A percentile compares a stretch with the other conserved stretches of the same genome.
Conservation (phyloP, 2,888 invertebrate species). For the Adelognathus sp. region DNA sequence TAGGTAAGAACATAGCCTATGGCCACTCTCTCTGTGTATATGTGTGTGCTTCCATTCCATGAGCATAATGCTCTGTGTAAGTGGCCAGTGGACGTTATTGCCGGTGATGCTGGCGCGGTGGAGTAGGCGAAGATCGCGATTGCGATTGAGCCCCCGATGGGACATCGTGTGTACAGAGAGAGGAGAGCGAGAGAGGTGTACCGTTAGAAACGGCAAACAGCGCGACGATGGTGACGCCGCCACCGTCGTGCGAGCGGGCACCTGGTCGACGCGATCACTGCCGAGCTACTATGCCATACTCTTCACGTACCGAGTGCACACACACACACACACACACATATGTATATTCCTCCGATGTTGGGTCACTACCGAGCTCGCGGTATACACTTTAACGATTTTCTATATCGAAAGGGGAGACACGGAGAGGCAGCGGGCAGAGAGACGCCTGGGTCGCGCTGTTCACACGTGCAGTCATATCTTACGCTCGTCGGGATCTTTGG, state of each 20-base stretch:
- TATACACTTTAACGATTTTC: slow-evolving; percentile 51
- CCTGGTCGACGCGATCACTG: slow-evolving; percentile 67
- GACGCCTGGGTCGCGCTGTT: slow-evolving; percentile 64
- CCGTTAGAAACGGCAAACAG: slow-evolving; percentile 72
- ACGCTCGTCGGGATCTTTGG: slow-evolving; percentile 44
- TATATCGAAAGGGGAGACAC: slow-evolving; percentile 21
- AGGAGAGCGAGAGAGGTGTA: too few relatives aligned
- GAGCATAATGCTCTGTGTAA: slow-evolving; percentile 15
- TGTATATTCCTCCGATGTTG: too few relatives aligned
- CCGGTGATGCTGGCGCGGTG: slow-evolving; percentile 11
- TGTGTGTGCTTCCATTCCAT: neutral
- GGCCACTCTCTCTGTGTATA: neutral
- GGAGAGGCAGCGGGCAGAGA: slow-evolving; percentile 32
- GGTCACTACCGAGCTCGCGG: neutral
- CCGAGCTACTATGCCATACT: slow-evolving; percentile 43
- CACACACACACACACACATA: too few relatives aligned
- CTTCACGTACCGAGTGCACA: slow-evolving; percentile 41
- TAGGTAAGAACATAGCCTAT: neutral
- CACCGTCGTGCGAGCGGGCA: slow-evolving; percentile 68
- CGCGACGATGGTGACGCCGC: slow-evolving; percentile 68
- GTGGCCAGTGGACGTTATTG: slow-evolving; percentile 45
- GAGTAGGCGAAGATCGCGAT: slow-evolving; percentile 70
- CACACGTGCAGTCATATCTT: slow-evolving; percentile 64
- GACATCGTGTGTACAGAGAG: too few relatives aligned
- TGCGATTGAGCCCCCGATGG: slow-evolving; percentile 77